Percentiles rank a stretch among this genome's conserved stretches.
phyloP scores from a whole-genome alignment of 2,888 invertebrate genomes.

The Adineta ricciae region DNA sequence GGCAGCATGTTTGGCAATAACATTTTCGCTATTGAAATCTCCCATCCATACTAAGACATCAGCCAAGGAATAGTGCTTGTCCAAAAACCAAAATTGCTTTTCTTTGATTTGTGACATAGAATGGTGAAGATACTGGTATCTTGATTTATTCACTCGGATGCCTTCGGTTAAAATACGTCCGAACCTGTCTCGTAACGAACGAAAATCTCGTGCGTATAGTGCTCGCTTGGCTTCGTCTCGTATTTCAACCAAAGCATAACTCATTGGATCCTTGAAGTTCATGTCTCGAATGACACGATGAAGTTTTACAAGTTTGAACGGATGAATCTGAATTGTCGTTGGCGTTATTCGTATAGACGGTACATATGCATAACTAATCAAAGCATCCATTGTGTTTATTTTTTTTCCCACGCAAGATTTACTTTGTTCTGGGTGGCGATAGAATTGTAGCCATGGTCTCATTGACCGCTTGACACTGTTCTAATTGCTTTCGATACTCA shows the following conservation, averaged over 20 bases:
- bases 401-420: not conserved
- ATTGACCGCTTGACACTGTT: not conserved
- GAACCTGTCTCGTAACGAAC: not conserved
- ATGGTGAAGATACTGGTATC: not conserved
- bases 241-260: not conserved
- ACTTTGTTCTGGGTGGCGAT: not conserved
- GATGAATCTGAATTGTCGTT: not conserved
- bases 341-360: slow-evolving; percentile 10
- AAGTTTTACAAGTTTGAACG: not conserved
- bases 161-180: not conserved
- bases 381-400: not conserved
- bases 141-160: not conserved
- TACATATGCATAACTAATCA: not conserved
- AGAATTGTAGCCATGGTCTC: not conserved
- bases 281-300: not conserved
- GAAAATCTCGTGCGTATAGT: not conserved
- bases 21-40: not conserved
- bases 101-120: slow-evolving; percentile 19
- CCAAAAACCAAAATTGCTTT: slow-evolving; percentile 16
- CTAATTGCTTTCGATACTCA: not conserved
- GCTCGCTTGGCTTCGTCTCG: not conserved
- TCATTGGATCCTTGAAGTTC: not conserved
- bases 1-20: slow-evolving; percentile 15
- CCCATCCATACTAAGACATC: not conserved
- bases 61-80: not conserved